Evolutionary conservation across 2,888 invertebrate genomes (phyloP).

Genomic region (Oligia fasciuncula): DNA sequence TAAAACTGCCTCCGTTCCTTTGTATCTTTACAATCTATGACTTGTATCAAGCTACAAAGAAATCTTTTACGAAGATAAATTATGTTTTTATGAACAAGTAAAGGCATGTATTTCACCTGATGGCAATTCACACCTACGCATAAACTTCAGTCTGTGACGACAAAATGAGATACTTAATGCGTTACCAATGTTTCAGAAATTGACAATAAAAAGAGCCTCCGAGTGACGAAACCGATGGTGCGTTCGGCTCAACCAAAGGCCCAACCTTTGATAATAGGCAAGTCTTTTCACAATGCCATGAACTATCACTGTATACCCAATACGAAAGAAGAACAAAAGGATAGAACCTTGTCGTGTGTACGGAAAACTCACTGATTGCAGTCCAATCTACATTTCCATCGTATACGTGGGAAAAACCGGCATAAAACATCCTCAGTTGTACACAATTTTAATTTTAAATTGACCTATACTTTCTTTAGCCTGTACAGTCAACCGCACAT

Average conservation of each 20-base stretch:
- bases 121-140: neutral
- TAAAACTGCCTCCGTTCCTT: neutral
- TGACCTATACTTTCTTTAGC: constrained; percentile 33
- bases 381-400: constrained; percentile 27
- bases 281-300: neutral
- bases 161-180: too few species aligned
- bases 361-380: constrained; percentile 11
- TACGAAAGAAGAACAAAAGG: neutral
- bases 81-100: neutral
- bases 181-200: neutral
- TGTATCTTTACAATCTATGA: neutral
- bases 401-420: constrained; percentile 14
- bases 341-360: too few species aligned
- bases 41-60: neutral
- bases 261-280: neutral
- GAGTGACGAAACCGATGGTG: neutral
- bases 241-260: neutral
- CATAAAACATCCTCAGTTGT: constrained; percentile 10
- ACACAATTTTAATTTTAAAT: constrained; percentile 57
- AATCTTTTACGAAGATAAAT: neutral
- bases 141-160: neutral
- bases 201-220: neutral
- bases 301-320: neutral
- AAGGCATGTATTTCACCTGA: neutral
- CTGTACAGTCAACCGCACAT: neutral